Evolutionary conservation across 2,888 invertebrate genomes (phyloP).

Genomic region (Eristalinus sepulchralis): DNA sequence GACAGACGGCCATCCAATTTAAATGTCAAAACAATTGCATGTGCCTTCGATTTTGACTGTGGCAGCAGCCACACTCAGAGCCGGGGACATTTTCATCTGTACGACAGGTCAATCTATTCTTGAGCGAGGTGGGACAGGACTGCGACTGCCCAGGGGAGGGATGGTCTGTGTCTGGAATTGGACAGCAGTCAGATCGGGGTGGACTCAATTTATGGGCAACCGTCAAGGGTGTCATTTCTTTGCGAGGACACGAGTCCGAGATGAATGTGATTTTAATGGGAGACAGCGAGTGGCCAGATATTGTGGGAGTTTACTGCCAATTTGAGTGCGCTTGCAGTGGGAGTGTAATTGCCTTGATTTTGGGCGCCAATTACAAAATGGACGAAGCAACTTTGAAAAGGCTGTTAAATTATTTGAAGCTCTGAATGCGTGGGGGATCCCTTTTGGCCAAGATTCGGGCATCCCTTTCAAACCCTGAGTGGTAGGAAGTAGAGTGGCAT

Average conservation of each 20-base stretch:
- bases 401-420: too few relatives aligned
- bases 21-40: slow-evolving; percentile 34
- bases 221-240: not conserved
- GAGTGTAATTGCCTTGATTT: too few relatives aligned
- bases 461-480: too few relatives aligned
- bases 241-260: not conserved
- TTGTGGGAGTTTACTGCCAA: too few relatives aligned
- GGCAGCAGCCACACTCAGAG: not conserved
- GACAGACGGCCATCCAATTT: slow-evolving; percentile 10
- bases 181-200: not conserved
- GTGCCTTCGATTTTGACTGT: slow-evolving; percentile 11
- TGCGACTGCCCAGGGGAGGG: too few relatives aligned
- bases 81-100: not conserved
- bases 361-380: too few relatives aligned
- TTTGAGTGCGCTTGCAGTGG: too few relatives aligned
- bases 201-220: not conserved
- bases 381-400: too few relatives aligned
- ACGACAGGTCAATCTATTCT: slow-evolving; percentile 10
- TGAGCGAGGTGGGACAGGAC: not conserved
- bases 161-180: not conserved
- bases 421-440: too few relatives aligned
- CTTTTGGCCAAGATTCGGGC: too few relatives aligned
- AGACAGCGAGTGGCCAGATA: too few relatives aligned
- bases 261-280: not conserved
- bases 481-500: too few relatives aligned